Evolutionary conservation across 2,797 vertebrate species (phyloP).

Genomic region (Anguilla pacifica): DNA sequence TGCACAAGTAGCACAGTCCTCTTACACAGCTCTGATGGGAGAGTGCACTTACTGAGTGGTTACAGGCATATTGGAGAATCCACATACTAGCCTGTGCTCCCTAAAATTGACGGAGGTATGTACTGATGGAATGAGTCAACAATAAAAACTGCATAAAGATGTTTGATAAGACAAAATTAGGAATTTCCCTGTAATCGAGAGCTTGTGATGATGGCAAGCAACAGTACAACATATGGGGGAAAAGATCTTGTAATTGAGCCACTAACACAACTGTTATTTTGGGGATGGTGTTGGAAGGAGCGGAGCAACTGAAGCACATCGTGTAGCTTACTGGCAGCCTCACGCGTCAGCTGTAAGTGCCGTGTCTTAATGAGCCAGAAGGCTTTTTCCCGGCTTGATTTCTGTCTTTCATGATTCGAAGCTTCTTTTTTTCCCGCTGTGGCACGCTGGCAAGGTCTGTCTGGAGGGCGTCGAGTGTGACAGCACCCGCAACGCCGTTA

Average conservation of each 20-base stretch:
- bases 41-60: not conserved
- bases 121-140: not conserved
- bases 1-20: no score
- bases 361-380: not conserved
- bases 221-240: not conserved
- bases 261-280: not conserved
- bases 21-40: not conserved
- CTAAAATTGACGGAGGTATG: not conserved
- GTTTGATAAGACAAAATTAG: not conserved
- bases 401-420: not conserved
- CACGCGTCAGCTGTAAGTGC: not conserved
- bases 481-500: not conserved
- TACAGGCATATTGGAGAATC: not conserved
- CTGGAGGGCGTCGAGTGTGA: not conserved
- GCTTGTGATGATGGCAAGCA: not conserved
- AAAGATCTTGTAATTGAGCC: not conserved
- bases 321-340: not conserved
- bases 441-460: not conserved
- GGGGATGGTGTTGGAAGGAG: not conserved
- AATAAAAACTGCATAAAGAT: not conserved
- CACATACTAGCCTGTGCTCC: not conserved
- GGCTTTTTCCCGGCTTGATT: not conserved
- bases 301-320: not conserved
- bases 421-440: not conserved
- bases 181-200: not conserved